These are phyloP conservation scores for Falco novaeseelandiae DNA, from an alignment of 2,797 vertebrate species.

Conservation along the genomic window DNA sequence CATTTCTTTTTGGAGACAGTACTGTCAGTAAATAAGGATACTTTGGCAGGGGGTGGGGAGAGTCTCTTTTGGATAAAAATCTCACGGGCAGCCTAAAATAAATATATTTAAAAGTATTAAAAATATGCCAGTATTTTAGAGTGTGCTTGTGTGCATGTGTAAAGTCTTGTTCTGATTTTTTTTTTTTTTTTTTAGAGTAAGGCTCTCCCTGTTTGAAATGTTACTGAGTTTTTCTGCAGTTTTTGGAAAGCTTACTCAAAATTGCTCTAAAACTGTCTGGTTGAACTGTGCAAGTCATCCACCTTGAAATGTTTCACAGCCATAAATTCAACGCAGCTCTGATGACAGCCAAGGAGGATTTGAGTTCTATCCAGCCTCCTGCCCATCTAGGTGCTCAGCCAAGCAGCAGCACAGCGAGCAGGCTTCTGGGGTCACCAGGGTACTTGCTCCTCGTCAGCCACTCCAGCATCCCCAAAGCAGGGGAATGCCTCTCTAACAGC, in stretches of 20 bases:
- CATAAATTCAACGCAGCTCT: neutral
- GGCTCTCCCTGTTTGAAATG: neutral
- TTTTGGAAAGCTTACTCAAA: neutral
- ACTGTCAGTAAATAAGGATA: neutral
- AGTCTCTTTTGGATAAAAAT: neutral
- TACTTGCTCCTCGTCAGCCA: neutral
- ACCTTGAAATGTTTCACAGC: neutral
- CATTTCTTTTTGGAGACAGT: neutral
- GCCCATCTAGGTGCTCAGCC: neutral
- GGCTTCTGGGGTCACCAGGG: neutral
- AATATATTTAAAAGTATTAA: neutral
- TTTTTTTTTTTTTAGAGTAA: neutral
- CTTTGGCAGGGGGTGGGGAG: too few species aligned
- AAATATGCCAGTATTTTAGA: neutral
- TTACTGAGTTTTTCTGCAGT: neutral
- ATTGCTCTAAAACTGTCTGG: neutral
- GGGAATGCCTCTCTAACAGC: neutral
- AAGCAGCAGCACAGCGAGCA: rapidly evolving
- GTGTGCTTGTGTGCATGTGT: rapidly evolving
- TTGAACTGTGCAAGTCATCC: neutral
- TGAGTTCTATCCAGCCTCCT: neutral
- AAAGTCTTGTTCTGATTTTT: neutral
- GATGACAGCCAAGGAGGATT: neutral
- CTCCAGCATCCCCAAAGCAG: neutral
- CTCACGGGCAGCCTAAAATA: neutral